These are phyloP conservation scores for Axea sp. DNA, from an alignment of 2,888 invertebrate genomes.

Conservation along the genomic window DNA sequence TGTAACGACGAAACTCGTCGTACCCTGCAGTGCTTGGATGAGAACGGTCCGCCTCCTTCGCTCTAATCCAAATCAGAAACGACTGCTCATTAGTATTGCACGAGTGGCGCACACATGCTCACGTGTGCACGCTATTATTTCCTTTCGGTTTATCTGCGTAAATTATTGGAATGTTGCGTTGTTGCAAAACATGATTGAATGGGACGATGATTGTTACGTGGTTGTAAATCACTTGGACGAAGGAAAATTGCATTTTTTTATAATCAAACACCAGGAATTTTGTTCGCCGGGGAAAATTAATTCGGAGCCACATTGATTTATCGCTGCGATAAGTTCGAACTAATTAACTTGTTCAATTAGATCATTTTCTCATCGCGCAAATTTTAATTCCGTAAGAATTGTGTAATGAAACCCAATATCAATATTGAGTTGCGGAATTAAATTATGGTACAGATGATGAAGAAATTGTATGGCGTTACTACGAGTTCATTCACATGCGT, in stretches of 20 bases:
- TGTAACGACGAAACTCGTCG: conserved; percentile 27
- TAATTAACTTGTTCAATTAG: no score
- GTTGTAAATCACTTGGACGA: not conserved
- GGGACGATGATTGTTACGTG: not conserved
- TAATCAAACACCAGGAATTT: no score
- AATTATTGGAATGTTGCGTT: conserved; percentile 9
- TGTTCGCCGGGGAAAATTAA: no score
- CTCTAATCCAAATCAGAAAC: conserved; percentile 67
- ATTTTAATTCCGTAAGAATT: no score
- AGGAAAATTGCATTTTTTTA: no score
- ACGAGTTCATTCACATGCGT: conserved; percentile 33
- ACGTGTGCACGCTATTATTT: conserved; percentile 23
- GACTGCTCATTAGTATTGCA: conserved; percentile 72
- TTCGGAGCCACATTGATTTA: no score
- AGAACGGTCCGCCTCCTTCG: conserved; percentile 19
- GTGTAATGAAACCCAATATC: no score
- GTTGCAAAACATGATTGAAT: conserved; percentile 10
- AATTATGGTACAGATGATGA: no score
- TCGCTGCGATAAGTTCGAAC: no score
- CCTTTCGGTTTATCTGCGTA: conserved; percentile 15
- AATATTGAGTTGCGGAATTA: no score
- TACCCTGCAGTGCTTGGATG: conserved; percentile 32
- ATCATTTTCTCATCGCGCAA: no score
- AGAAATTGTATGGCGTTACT: conserved; percentile 28
- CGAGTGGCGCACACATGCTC: conserved; percentile 64